Percentiles rank a stretch among this genome's conserved stretches.
Evolutionary conservation across 2,888 invertebrate genomes (phyloP).

Genomic region (Lochmaea capreae): DNA sequence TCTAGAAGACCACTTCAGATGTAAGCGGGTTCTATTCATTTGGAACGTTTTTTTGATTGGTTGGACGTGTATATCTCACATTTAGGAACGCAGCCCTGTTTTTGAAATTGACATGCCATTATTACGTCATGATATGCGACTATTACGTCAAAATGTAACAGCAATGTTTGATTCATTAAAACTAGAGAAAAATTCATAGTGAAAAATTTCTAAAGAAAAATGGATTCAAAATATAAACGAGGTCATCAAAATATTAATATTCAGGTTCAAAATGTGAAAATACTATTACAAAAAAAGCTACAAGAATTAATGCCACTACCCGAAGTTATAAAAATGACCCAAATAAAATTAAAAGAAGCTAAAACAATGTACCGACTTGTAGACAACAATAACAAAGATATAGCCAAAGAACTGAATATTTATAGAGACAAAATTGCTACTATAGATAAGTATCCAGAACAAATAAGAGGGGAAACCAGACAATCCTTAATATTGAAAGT

Average conservation of each 20-base stretch:
- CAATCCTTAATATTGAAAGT: not conserved
- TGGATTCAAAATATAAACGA: not conserved
- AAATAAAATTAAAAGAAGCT: constrained; percentile 6
- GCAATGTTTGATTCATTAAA: not conserved
- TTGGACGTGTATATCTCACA: too few relatives aligned
- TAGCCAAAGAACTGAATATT: constrained; percentile 1
- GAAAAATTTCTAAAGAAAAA: not conserved
- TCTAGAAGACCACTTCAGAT: too few relatives aligned
- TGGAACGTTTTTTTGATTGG: too few relatives aligned
- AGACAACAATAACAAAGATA: not conserved
- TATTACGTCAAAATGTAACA: not conserved
- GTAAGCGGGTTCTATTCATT: too few relatives aligned
- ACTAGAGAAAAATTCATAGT: not conserved
- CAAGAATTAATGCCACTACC: not conserved
- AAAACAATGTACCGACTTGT: constrained; percentile 8
- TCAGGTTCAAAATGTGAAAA: not conserved
- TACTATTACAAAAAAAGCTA: not conserved
- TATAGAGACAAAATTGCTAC: constrained; percentile 2
- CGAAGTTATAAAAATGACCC: constrained; percentile 5
- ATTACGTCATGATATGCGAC: not conserved
- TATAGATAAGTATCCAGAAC: not conserved
- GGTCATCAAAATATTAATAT: not conserved
- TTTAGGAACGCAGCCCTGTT: not conserved
- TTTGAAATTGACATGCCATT: not conserved
- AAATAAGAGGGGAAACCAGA: not conserved